Percentiles rank a stretch among this genome's conserved stretches.
phyloP scores from a whole-genome alignment of 2,797 vertebrate species.

The Tragopan temminckii region DNA sequence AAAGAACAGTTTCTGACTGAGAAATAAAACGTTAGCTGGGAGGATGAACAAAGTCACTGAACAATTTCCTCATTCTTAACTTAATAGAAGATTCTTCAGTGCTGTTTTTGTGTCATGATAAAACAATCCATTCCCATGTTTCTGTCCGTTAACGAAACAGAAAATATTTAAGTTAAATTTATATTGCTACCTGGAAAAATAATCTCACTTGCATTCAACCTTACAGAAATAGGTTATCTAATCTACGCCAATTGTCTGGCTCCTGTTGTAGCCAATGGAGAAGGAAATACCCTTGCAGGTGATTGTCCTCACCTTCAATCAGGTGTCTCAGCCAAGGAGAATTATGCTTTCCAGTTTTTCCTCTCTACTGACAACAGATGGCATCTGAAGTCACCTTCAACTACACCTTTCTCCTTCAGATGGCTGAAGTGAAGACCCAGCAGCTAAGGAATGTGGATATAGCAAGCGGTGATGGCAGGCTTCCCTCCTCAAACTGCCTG shows the following conservation, averaged over 20 bases:
- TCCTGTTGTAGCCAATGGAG: not conserved
- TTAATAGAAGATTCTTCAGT: not conserved
- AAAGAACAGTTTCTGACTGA: constrained; percentile 42
- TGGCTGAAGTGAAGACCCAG: not conserved
- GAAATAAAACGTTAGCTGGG: constrained; percentile 40
- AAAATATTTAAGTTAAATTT: not conserved
- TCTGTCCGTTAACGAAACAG: not conserved
- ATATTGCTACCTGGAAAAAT: not conserved
- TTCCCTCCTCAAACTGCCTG: not conserved
- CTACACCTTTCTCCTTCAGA: not conserved
- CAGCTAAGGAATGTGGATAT: not conserved
- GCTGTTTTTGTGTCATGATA: not conserved
- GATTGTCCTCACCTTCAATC: not conserved
- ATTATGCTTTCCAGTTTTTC: not conserved
- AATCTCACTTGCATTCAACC: not conserved
- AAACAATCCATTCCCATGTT: not conserved
- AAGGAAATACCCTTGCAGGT: not conserved
- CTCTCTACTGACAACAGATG: not conserved
- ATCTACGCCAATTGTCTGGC: not conserved
- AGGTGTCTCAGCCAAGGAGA: not conserved
- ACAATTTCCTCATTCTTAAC: not conserved
- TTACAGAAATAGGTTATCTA: not conserved
- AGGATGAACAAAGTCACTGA: constrained; percentile 15
- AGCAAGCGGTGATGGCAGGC: not conserved
- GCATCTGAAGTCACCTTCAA: not conserved